Evolutionary conservation across 1,140 invertebrate species (phyloP), one percentile per base, ranked within the genome.

Genomic region (Drosophila persimilis): DNA sequence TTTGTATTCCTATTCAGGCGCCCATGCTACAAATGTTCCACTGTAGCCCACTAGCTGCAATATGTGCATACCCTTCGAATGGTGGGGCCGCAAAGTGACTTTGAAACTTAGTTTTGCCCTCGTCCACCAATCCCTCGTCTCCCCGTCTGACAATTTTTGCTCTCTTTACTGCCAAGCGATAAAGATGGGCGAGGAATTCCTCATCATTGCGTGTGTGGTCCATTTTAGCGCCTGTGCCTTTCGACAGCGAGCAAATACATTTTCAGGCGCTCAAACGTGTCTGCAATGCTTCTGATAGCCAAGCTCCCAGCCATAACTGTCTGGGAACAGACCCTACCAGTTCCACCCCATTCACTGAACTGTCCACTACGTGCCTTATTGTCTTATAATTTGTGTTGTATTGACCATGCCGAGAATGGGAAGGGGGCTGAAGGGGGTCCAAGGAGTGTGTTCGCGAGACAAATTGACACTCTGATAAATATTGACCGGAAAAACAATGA

Each of bases 391-490:
- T 78, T 77, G 65, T 77, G 44, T 70, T 77, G 70, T 56, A 83
- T 71, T 78, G 74, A 54, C 51, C 46, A 20, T 26, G 50, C 43
- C 13, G 31, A 20, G 24, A 26, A 26, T 6, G 24, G 24, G 5
- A 24, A 24, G 24, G 5, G 24, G 0, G 4, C 3, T 4, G 3
- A 9, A 22, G 15, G 46, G n/a, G n/a, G 9, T 31, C 15, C 20
- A 15, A 17, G 52, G 48, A 58, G 43, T 62, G 54, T 26, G 41
- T 20, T 44, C 43, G 46, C 11, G n/a, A 50, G 73, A 76, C 66
- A 81, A 78, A 85, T 86, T 86, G 81, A 77, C 77, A 77, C 35
- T 56, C 50, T 73, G 77, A 85, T 86, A 85, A 85, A 80, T 64
- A 73, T 20, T 20, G 45, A n/a, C 41, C 45, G 35, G 24, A 58